A percentile compares a stretch with the other conserved stretches of the same genome.
Evolutionary conservation across 1,140 invertebrate genomes (phyloP).

Genomic region (Agraylea sexmaculata): DNA sequence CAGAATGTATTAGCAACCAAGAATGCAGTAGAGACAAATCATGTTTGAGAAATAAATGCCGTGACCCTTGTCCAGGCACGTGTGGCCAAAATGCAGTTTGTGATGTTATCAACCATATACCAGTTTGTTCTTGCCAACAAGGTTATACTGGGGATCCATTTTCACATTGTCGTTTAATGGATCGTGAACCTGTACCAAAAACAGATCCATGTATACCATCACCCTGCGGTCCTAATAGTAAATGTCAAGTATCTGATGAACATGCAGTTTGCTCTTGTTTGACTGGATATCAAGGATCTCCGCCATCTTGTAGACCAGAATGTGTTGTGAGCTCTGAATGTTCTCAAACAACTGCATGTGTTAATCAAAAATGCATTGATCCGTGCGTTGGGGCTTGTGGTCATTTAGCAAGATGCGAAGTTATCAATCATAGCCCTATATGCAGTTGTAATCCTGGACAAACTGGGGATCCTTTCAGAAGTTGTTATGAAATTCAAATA

Average conservation of each 20-base stretch:
- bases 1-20: constrained; percentile 68
- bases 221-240: constrained; percentile 65
- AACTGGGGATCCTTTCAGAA: constrained; percentile 74
- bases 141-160: constrained; percentile 74
- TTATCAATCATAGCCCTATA: constrained; percentile 74
- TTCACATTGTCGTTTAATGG: constrained; percentile 47
- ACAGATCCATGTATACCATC: constrained; percentile 57
- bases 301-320: constrained; percentile 69
- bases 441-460: constrained; percentile 67
- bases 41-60: constrained; percentile 70
- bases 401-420: constrained; percentile 67
- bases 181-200: constrained; percentile 30
- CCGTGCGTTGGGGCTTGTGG: constrained; percentile 76
- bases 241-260: constrained; percentile 53
- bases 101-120: constrained; percentile 73
- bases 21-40: constrained; percentile 71
- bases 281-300: constrained; percentile 60
- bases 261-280: constrained; percentile 72
- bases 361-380: constrained; percentile 75
- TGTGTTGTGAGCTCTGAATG: constrained; percentile 77
- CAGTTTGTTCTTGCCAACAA: constrained; percentile 62
- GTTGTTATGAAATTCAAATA: constrained; percentile 50
- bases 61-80: constrained; percentile 67
- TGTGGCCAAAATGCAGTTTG: constrained; percentile 77
- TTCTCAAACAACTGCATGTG: constrained; percentile 61